Percentiles rank a stretch among this genome's conserved stretches.
phyloP scores from a whole-genome alignment of 2,113 vertebrate genomes.

The Macquaria ambigua region DNA sequence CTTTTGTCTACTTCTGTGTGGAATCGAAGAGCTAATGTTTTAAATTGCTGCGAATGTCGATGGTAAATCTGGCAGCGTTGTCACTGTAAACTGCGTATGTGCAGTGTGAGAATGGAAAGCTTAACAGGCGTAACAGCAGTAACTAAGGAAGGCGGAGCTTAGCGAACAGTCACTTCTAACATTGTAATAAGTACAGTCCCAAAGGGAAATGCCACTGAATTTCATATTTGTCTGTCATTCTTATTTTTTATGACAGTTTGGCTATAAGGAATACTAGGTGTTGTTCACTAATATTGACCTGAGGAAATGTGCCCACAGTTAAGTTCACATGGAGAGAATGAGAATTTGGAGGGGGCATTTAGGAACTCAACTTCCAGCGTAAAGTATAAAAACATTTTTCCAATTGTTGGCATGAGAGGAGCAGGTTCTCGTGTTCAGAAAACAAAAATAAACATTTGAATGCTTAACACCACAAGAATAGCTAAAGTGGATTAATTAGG shows the following conservation, averaged over 20 bases:
- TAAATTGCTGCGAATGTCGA: background rate
- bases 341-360: background rate
- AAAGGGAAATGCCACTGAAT: background rate
- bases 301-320: background rate
- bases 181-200: background rate
- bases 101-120: background rate
- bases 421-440: slow-evolving; percentile 9
- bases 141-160: background rate
- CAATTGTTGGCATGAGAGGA: background rate
- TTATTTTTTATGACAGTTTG: background rate
- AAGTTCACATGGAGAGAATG: background rate
- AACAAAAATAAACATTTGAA: background rate
- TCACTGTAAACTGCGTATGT: background rate
- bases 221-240: slow-evolving; percentile 3
- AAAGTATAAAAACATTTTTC: background rate
- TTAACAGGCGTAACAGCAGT: background rate
- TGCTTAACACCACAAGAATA: background rate
- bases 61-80: background rate
- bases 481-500: background rate
- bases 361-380: background rate
- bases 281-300: no score
- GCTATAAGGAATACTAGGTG: background rate
- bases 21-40: background rate
- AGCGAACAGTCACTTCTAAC: background rate
- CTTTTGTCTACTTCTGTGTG: background rate